Evolutionary conservation across 2,113 vertebrate genomes (phyloP).

Genomic region (Girardinichthys multiradiatus): DNA sequence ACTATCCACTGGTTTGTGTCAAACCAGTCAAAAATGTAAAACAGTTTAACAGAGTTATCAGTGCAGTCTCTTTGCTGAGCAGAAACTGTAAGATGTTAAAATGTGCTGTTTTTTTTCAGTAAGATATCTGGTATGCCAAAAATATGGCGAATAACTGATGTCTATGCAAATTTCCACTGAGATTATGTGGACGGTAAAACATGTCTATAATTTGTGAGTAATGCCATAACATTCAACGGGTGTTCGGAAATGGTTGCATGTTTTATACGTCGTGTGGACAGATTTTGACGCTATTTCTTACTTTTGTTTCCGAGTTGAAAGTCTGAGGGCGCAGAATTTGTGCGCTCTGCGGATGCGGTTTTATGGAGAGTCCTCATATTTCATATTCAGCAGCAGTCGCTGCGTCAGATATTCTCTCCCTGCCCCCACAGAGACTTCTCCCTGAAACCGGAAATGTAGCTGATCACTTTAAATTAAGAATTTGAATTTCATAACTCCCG

Average conservation of each 20-base stretch:
- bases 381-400: slow-evolving; percentile 25
- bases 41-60: too few relatives aligned
- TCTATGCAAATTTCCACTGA: too few relatives aligned
- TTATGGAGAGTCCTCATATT: slow-evolving; percentile 9
- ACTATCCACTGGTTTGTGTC: not conserved
- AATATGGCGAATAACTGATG: too few relatives aligned
- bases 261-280: not conserved
- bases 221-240: not conserved
- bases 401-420: slow-evolving; percentile 25
- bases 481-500: not conserved
- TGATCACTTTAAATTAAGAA: slow-evolving; percentile 38
- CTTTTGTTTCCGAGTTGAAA: slow-evolving; percentile 9
- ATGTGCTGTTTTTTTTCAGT: too few relatives aligned
- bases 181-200: too few relatives aligned
- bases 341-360: slow-evolving; percentile 54
- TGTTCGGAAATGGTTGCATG: slow-evolving; percentile 8
- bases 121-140: too few relatives aligned
- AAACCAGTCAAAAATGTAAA: too few relatives aligned
- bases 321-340: not conserved
- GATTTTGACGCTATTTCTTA: slow-evolving; percentile 23
- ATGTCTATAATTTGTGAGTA: too few relatives aligned
- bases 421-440: slow-evolving; percentile 49
- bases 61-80: too few relatives aligned
- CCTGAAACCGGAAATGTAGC: not conserved
- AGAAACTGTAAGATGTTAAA: too few relatives aligned